Evolutionary conservation across 1,140 invertebrate genomes (phyloP).

Genomic region (Galleria mellonella): DNA sequence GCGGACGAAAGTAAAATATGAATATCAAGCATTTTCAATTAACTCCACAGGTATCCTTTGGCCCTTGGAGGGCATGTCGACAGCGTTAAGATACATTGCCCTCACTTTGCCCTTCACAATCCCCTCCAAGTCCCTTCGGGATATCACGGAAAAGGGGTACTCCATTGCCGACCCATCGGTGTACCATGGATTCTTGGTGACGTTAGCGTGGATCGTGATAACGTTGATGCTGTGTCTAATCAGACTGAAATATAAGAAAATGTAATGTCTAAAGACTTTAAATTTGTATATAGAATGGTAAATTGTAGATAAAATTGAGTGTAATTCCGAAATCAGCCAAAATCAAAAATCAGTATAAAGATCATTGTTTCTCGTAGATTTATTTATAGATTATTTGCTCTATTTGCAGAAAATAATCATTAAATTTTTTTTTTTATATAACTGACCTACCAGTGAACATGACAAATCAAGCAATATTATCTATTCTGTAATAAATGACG

Average conservation of each 20-base stretch:
- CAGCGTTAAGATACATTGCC: slow-evolving; percentile 74
- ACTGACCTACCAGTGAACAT: too few species aligned
- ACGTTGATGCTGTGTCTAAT: slow-evolving; percentile 43
- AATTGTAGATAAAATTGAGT: too few species aligned
- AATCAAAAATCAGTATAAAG: too few species aligned
- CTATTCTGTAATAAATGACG: too few species aligned
- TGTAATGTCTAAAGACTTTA: slow-evolving; percentile 16
- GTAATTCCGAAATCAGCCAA: too few species aligned
- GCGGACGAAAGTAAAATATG: too few species aligned
- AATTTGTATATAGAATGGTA: too few species aligned
- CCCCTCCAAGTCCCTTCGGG: slow-evolving; percentile 78
- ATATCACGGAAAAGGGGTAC: slow-evolving; percentile 78
- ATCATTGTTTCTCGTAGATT: too few species aligned
- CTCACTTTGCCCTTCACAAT: slow-evolving; percentile 80
- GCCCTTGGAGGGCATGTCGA: slow-evolving; percentile 89
- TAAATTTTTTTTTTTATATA: too few species aligned
- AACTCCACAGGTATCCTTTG: slow-evolving; percentile 85
- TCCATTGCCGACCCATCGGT: slow-evolving; percentile 73
- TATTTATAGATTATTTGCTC: too few species aligned
- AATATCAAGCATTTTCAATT: background rate
- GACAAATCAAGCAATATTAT: too few species aligned
- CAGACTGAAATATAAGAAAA: slow-evolving; percentile 42
- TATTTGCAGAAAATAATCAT: too few species aligned
- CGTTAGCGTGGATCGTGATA: slow-evolving; percentile 73
- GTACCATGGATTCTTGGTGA: slow-evolving; percentile 76